A percentile compares a stretch with the other conserved stretches of the same genome.
phyloP scores from a whole-genome alignment of 92 coral and sea anemone species.

The Paragorgia papillata region DNA sequence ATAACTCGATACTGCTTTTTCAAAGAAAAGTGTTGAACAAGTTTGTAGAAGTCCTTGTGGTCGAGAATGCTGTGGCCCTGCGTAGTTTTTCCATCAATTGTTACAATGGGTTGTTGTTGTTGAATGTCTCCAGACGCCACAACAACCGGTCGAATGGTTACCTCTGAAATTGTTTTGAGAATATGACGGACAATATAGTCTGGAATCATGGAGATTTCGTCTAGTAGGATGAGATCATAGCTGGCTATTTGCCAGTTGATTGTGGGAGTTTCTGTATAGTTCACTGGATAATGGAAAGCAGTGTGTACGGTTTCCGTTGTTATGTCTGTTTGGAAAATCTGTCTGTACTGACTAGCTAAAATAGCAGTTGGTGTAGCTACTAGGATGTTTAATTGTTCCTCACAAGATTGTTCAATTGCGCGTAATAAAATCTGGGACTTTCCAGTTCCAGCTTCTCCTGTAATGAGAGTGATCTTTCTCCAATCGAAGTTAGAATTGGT shows the following conservation, averaged over 20 bases:
- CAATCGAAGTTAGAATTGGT: too few relatives aligned
- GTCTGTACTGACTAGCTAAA: not conserved
- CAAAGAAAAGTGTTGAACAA: not conserved
- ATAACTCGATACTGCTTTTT: not conserved
- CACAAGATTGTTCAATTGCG: too few relatives aligned
- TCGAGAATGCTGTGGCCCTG: not conserved
- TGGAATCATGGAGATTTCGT: constrained; percentile 35
- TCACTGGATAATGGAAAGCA: constrained; percentile 5
- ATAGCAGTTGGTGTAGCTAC: constrained; percentile 3
- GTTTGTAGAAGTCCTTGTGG: not conserved
- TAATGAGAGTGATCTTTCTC: too few relatives aligned
- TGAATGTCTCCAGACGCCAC: not conserved
- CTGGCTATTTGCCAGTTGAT: not conserved
- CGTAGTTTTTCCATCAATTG: not conserved
- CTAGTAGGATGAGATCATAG: constrained; percentile 4
- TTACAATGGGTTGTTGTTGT: constrained; percentile 16
- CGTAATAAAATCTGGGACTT: too few relatives aligned
- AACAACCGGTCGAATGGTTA: constrained; percentile 16
- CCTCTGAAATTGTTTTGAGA: not conserved
- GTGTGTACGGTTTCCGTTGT: constrained; percentile 25
- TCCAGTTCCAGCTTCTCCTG: too few relatives aligned
- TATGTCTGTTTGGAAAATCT: not conserved
- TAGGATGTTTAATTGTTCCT: not conserved
- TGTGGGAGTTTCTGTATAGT: not conserved
- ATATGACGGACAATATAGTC: not conserved